phyloP scores from a whole-genome alignment of 2,888 invertebrate genomes.

The Himalopsyche anomala region DNA sequence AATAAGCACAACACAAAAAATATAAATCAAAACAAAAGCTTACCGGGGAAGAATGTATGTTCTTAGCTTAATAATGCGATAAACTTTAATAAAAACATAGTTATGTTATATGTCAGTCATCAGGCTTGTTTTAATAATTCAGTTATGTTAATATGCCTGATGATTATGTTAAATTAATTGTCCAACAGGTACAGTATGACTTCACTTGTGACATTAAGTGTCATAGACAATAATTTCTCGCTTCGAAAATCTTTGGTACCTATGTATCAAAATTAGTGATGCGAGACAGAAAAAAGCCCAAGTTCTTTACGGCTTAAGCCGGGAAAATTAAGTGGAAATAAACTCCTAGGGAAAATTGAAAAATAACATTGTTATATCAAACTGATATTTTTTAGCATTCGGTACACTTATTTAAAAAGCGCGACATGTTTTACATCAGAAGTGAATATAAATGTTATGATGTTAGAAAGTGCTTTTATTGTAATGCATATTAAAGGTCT shows the following conservation, averaged over 20 bases:
- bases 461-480: no score
- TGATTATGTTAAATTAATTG: constrained; percentile 16
- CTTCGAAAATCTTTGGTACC: not conserved
- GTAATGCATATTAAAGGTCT: no score
- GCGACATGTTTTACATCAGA: no score
- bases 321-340: no score
- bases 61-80: not conserved
- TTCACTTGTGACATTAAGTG: constrained; percentile 3
- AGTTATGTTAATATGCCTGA: constrained; percentile 1
- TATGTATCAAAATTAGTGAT: no score
- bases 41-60: constrained; percentile 46
- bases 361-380: no score
- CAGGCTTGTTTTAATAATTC: not conserved
- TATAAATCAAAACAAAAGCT: constrained; percentile 51
- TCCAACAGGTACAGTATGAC: constrained; percentile 11
- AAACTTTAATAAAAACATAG: not conserved
- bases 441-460: no score
- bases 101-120: constrained; percentile 2
- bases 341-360: no score
- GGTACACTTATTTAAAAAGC: no score
- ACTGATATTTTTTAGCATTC: no score
- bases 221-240: not conserved
- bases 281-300: no score
- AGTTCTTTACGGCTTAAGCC: no score
- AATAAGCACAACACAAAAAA: constrained; percentile 55